These are phyloP conservation scores for Danaus chrysippus DNA, from an alignment of 2,888 invertebrate species.

Conservation along the genomic window DNA sequence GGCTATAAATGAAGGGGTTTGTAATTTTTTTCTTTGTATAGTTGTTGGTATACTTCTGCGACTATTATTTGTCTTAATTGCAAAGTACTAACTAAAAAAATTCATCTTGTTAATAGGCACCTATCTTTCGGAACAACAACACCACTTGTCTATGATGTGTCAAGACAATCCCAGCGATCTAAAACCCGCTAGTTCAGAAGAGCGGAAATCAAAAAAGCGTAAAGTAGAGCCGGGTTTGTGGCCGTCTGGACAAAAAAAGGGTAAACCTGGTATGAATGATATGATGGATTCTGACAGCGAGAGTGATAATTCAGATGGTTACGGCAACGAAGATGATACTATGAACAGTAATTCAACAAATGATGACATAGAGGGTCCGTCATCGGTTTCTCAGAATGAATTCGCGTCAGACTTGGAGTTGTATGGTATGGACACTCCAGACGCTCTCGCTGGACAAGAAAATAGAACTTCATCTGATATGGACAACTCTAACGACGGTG, in stretches of 20 bases:
- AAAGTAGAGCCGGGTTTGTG: slow-evolving; percentile 80
- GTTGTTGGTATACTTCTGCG: too few species aligned
- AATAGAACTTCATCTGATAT: slow-evolving; percentile 75
- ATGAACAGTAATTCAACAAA: slow-evolving; percentile 70
- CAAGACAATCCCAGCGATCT: slow-evolving; percentile 53
- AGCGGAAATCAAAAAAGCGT: slow-evolving; percentile 79
- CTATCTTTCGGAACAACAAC: slow-evolving; percentile 71
- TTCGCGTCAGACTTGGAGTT: slow-evolving; percentile 82
- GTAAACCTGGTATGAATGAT: slow-evolving; percentile 78
- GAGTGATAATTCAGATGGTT: slow-evolving; percentile 66
- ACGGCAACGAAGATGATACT: slow-evolving; percentile 68
- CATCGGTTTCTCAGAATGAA: slow-evolving; percentile 75
- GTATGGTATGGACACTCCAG: slow-evolving; percentile 80
- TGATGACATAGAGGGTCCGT: slow-evolving; percentile 64
- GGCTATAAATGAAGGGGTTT: too few species aligned
- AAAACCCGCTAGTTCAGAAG: slow-evolving; percentile 53
- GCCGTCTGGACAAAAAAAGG: slow-evolving; percentile 80
- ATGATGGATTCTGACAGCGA: slow-evolving; percentile 82
- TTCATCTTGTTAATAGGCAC: slow-evolving; percentile 47
- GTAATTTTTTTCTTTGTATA: too few species aligned
- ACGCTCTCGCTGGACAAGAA: slow-evolving; percentile 72
- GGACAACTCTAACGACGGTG: slow-evolving; percentile 80
- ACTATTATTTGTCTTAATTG: background rate
- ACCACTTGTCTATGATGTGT: slow-evolving; percentile 66
- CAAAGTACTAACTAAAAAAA: background rate